A percentile compares a stretch with the other conserved stretches of the same genome.
phyloP scores from a whole-genome alignment of 2,888 invertebrate genomes.

The Rutpela maculata region DNA sequence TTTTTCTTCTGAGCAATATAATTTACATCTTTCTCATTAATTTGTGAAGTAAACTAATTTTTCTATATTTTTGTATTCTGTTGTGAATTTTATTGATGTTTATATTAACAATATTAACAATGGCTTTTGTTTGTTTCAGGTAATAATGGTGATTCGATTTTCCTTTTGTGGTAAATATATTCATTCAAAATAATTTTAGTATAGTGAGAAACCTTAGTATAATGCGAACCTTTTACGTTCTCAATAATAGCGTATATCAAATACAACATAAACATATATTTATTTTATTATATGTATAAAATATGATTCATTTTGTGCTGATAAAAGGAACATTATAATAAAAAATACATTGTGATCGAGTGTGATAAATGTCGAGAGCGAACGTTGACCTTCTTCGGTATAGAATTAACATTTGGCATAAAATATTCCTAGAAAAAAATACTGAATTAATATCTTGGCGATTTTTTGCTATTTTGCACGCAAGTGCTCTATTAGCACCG shows the following conservation, averaged over 20 bases:
- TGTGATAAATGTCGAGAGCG: neutral
- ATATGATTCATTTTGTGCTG: neutral
- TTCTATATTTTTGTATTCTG: neutral
- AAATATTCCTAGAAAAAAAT: neutral
- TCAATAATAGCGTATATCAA: no score
- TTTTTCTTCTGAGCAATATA: no score
- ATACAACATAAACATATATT: no score
- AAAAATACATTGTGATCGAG: neutral
- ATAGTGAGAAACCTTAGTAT: no score
- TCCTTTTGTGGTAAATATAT: constrained; percentile 9
- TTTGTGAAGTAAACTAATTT: no score
- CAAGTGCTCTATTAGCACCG: neutral
- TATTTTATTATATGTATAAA: neutral
- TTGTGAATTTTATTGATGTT: neutral
- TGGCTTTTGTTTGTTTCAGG: constrained; percentile 10
- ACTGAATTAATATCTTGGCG: neutral
- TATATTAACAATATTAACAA: neutral
- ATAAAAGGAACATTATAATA: constrained; percentile 1
- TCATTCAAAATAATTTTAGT: neutral
- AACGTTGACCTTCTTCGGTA: neutral
- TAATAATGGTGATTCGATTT: constrained; percentile 4
- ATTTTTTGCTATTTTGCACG: neutral
- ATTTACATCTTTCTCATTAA: no score
- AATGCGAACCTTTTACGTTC: no score
- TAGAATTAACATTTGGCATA: neutral